phyloP scores from a whole-genome alignment of 2,797 vertebrate species.

The Molossus alvarezi region DNA sequence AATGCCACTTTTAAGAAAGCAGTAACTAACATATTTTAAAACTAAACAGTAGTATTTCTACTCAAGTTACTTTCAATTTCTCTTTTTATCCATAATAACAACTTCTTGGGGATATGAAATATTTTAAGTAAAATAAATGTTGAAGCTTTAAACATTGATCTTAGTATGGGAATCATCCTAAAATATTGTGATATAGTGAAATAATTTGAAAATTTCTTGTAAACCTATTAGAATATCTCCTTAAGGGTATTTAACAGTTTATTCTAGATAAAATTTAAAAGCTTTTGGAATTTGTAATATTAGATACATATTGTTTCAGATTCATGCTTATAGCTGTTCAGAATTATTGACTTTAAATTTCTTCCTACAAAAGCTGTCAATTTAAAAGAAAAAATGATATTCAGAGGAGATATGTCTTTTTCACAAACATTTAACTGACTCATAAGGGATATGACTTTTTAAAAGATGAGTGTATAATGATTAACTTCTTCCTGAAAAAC shows the following conservation, averaged over 20 bases:
- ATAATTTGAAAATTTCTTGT: slow-evolving; percentile 11
- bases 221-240: slow-evolving; percentile 33
- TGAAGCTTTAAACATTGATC: slow-evolving; percentile 58
- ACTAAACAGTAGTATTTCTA: slow-evolving; percentile 40
- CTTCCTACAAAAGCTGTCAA: slow-evolving; percentile 15
- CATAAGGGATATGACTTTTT: slow-evolving; percentile 42
- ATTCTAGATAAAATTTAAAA: slow-evolving; percentile 35
- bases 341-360: slow-evolving; percentile 41
- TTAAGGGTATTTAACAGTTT: slow-evolving; percentile 28
- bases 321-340: not conserved
- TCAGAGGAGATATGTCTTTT: not conserved
- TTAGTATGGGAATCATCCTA: slow-evolving; percentile 14
- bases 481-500: slow-evolving; percentile 57
- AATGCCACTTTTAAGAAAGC: slow-evolving; percentile 39
- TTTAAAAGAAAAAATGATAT: slow-evolving; percentile 37
- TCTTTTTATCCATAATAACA: slow-evolving; percentile 25
- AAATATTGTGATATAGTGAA: slow-evolving; percentile 58
- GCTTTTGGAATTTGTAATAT: slow-evolving; percentile 12
- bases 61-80: slow-evolving; percentile 12
- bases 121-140: slow-evolving; percentile 48
- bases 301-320: slow-evolving; percentile 28
- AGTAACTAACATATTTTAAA: slow-evolving; percentile 22
- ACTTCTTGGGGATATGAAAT: not conserved
- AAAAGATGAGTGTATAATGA: slow-evolving; percentile 28
- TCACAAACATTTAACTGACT: slow-evolving; percentile 4